Percentiles rank a stretch among this genome's conserved stretches.
Conservation (phyloP, 1,140 invertebrate species). For the Nasonia longicornis region DNA sequence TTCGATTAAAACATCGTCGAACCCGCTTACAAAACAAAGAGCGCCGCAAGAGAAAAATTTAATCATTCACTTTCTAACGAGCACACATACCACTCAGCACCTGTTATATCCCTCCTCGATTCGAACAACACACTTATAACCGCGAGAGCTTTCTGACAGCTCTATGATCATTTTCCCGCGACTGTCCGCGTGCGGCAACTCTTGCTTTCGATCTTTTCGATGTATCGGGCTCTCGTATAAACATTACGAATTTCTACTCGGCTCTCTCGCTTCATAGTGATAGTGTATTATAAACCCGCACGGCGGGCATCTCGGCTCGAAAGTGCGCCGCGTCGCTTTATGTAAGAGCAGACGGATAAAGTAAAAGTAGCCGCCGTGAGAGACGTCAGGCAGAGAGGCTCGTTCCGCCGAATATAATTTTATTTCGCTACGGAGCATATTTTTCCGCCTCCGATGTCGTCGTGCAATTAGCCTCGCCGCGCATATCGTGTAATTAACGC, state of each 20-base stretch:
- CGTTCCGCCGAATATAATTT: constrained; percentile 23
- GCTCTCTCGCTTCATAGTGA: not conserved
- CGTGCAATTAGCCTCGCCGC: not conserved
- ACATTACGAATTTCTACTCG: constrained; percentile 27
- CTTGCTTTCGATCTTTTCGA: constrained; percentile 18
- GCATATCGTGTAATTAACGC: not conserved
- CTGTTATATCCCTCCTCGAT: no score
- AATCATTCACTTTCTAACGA: constrained; percentile 44
- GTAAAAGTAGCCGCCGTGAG: constrained; percentile 39
- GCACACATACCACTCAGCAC: no score
- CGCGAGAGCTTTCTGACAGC: not conserved
- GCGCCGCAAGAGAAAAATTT: not conserved
- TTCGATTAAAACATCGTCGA: not conserved
- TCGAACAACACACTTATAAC: no score
- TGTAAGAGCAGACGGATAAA: constrained; percentile 26
- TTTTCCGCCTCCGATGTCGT: not conserved
- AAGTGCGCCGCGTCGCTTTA: constrained; percentile 32
- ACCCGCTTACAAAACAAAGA: not conserved
- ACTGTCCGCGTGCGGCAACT: not conserved
- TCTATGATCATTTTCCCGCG: not conserved
- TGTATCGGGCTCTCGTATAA: not conserved
- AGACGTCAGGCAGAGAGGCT: not conserved
- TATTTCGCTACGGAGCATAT: constrained; percentile 1
- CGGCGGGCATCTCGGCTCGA: constrained; percentile 3
- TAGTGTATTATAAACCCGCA: not conserved